phyloP scores from a whole-genome alignment of 2,113 vertebrate genomes.

The Rhodinocichla rosea region DNA sequence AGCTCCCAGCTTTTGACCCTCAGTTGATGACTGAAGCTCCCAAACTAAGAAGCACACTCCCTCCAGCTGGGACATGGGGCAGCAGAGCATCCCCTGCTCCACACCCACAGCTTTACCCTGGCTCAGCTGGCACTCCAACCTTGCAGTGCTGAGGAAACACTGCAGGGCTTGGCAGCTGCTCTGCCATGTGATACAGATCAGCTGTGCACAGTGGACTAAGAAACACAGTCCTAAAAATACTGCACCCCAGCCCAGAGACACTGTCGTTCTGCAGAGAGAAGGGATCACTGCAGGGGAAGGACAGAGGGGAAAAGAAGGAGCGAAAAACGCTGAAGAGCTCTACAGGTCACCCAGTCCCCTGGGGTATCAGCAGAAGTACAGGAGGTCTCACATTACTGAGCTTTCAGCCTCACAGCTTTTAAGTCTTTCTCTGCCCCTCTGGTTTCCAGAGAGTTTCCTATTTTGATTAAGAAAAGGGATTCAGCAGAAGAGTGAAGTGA shows the following conservation, averaged over 20 bases:
- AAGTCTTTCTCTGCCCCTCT: not conserved
- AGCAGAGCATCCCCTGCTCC: not conserved
- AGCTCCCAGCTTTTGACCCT: not conserved
- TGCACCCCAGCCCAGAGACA: not conserved
- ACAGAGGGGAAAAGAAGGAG: not conserved
- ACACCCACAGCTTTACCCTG: not conserved
- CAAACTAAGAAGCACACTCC: not conserved
- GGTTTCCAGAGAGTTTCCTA: not conserved
- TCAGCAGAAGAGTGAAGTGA: not conserved
- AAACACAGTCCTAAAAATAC: not conserved
- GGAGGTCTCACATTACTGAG: not conserved
- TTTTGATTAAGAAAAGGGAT: not conserved
- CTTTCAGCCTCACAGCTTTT: not conserved
- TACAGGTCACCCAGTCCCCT: not conserved
- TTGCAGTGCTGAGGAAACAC: not conserved
- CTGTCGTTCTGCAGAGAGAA: not conserved
- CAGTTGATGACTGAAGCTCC: not conserved
- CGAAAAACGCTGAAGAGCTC: rapidly evolving
- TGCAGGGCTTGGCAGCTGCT: not conserved
- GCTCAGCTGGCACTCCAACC: rapidly evolving
- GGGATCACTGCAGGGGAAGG: not conserved
- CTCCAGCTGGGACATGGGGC: rapidly evolving
- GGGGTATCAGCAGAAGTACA: not conserved
- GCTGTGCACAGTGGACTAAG: not conserved
- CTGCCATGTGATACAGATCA: not conserved